A percentile compares a stretch with the other conserved stretches of the same genome.
These are phyloP conservation scores for Megalops cyprinoides DNA, from an alignment of 2,797 vertebrate genomes.

Conservation along the genomic window DNA sequence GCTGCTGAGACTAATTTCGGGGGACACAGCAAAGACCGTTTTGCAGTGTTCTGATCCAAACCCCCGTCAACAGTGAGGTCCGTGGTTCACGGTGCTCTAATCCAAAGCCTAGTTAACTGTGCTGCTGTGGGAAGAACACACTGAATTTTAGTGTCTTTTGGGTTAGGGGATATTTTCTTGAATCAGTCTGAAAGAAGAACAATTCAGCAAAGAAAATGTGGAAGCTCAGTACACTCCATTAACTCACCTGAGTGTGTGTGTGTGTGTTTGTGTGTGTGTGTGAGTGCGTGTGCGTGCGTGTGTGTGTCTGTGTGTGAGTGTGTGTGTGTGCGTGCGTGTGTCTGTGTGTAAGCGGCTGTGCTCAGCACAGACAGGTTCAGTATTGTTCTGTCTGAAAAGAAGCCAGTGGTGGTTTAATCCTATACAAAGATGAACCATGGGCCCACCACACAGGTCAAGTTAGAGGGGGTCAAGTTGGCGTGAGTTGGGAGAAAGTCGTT, in stretches of 20 bases:
- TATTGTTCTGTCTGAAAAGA: neutral
- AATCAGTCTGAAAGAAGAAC: neutral
- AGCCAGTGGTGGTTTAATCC: too few relatives aligned
- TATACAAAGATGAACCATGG: too few relatives aligned
- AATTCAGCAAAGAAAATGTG: neutral
- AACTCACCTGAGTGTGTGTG: neutral
- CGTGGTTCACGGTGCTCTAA: too few relatives aligned
- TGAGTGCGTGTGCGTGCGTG: neutral
- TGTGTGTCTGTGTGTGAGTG: neutral
- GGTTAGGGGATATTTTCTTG: too few relatives aligned
- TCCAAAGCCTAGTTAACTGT: neutral
- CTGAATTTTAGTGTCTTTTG: too few relatives aligned
- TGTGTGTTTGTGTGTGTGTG: conserved; percentile 20
- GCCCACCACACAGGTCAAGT: neutral
- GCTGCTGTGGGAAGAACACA: neutral
- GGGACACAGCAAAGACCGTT: neutral
- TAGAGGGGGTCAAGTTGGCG: neutral
- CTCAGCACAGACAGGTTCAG: too few relatives aligned
- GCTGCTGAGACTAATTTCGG: neutral
- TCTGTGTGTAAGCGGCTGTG: too few relatives aligned
- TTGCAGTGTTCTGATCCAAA: neutral
- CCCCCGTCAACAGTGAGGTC: neutral
- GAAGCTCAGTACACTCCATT: neutral
- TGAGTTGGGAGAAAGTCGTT: neutral
- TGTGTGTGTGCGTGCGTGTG: neutral